Evolutionary conservation across 2,113 vertebrate species (phyloP), one percentile per base, ranked within the genome.

Genomic region (Rhipidura dahli): DNA sequence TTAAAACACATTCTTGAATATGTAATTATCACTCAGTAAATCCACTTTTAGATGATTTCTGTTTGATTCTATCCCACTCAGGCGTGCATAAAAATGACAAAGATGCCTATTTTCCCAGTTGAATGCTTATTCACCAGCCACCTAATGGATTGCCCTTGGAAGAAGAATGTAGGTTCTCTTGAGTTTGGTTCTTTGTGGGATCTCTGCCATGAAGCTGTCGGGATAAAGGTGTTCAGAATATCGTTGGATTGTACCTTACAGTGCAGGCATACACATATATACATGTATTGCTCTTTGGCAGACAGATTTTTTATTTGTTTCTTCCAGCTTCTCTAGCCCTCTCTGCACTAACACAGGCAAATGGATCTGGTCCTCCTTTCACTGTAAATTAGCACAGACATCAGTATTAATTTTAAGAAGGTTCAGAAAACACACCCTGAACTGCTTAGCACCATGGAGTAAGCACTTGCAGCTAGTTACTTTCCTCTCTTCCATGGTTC

Each of bases 221-320:
- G 60, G 50, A 28, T n/a, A 37, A 47, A 64, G 35, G 20, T 18
- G 35, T 31, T n/a, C 22, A 31, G 15, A 16, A 19, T 8, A 1
- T 24, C 27, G 37, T 31, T 81, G 56, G 44, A 6, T 47, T 51
- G 51, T 84, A 37, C 35, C 44, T 61, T 26, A 4, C 20, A 40
- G 3, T 47, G 23, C 53, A 51, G 49, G 30, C 51, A 15, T 57
- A 12, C 21, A 35, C 1, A 0, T 10, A 4, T n/a, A 19, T 31
- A 19, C 19, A 2, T 13, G 20, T 39, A 13, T 56, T 76, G 50
- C 63, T 49, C 39, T 69, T 80, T 61, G 49, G 57, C 78, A 88
- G 56, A 19, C n/a, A 30, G 19, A 27, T 61, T 40, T 90, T 72
- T 56, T 80, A 9, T 49, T 77, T 71, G 26, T 56, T 84, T 63